phyloP scores from a whole-genome alignment of 2,113 vertebrate genomes.

The Oxygymnocypris stewartii region DNA sequence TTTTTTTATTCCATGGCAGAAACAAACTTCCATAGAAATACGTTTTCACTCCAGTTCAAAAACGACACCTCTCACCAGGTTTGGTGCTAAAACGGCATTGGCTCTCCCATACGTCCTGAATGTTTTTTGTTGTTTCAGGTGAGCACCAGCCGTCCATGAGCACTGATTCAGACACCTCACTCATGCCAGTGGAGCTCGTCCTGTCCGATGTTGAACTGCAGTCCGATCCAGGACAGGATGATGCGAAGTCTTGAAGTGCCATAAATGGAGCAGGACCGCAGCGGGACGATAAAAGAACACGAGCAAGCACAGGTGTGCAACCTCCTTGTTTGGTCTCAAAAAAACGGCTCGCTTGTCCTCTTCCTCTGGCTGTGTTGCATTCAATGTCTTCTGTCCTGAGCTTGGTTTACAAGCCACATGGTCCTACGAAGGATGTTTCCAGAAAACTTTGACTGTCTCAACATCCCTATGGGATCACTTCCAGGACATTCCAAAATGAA shows the following conservation, averaged over 20 bases:
- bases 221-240: conserved; percentile 83
- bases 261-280: conserved; percentile 65
- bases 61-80: background rate
- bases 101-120: too few species aligned
- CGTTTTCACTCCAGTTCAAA: background rate
- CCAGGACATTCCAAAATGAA: conserved; percentile 58
- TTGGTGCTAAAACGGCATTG: background rate
- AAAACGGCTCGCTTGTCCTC: conserved; percentile 34
- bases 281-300: conserved; percentile 55
- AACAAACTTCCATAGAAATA: background rate
- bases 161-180: conserved; percentile 89
- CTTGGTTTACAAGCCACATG: conserved; percentile 24
- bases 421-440: background rate
- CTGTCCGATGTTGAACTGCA: conserved; percentile 86
- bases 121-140: conserved; percentile 71
- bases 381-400: conserved; percentile 11
- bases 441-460: conserved; percentile 45
- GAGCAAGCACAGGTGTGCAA: conserved; percentile 58
- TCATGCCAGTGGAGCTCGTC: conserved; percentile 84
- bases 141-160: conserved; percentile 84
- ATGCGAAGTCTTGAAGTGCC: conserved; percentile 84
- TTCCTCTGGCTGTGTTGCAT: conserved; percentile 44
- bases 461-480: conserved; percentile 68
- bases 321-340: conserved; percentile 67
- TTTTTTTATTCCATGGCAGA: background rate